Evolutionary conservation across 1,140 invertebrate species (phyloP).

Genomic region (Drosophila sulfurigaster): DNA sequence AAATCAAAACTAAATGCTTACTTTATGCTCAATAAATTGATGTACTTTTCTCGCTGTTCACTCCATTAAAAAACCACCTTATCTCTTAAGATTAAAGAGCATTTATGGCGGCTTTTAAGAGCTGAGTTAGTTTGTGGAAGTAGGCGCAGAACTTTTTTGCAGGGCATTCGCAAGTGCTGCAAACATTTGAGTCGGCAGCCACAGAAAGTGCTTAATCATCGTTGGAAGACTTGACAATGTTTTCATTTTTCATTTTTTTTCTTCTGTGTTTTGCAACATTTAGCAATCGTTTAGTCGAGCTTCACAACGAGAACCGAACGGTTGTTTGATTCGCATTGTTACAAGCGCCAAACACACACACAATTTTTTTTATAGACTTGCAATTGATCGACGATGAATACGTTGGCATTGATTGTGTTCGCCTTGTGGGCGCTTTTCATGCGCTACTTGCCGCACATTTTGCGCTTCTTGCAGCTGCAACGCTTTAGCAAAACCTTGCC

Average conservation of each 20-base stretch:
- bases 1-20: too few species aligned
- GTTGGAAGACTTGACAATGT: constrained; percentile 1
- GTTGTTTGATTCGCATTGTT: constrained; percentile 24
- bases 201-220: constrained; percentile 3
- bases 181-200: not conserved
- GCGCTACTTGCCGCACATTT: constrained; percentile 48
- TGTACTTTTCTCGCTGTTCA: too few species aligned
- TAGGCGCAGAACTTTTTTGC: not conserved
- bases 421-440: constrained; percentile 75
- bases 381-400: constrained; percentile 55
- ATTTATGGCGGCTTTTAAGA: too few species aligned
- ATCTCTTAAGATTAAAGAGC: too few species aligned
- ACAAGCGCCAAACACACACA: not conserved
- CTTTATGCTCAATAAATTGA: too few species aligned
- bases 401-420: constrained; percentile 67
- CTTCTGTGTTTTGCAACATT: not conserved
- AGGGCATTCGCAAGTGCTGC: not conserved
- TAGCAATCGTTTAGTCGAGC: constrained; percentile 20
- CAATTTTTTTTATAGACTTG: not conserved
- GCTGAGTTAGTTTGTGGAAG: too few species aligned
- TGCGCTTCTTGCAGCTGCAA: constrained; percentile 45
- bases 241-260: not conserved
- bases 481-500: constrained; percentile 65
- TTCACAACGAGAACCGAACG: constrained; percentile 39
- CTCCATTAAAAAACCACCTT: too few species aligned